phyloP scores from a whole-genome alignment of 2,113 vertebrate species.

The Agapornis roseicollis region DNA sequence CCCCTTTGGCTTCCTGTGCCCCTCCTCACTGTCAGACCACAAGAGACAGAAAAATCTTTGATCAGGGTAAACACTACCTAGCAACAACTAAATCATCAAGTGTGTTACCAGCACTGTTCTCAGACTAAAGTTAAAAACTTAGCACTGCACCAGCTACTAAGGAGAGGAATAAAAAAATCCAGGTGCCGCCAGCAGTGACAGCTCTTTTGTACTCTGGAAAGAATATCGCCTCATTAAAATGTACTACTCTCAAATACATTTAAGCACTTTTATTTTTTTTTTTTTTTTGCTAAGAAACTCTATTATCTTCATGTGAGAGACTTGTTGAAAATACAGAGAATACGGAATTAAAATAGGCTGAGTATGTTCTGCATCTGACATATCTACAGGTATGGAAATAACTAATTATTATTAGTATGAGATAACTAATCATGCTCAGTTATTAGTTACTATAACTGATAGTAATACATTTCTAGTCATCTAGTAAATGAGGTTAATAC shows the following conservation, averaged over 20 bases:
- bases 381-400: not conserved
- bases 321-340: not conserved
- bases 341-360: not conserved
- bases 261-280: not conserved
- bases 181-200: not conserved
- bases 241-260: not conserved
- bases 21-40: not conserved
- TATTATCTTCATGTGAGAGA: not conserved
- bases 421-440: not conserved
- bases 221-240: not conserved
- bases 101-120: not conserved
- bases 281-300: not conserved
- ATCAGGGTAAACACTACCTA: not conserved
- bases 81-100: not conserved
- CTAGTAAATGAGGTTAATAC: not conserved
- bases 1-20: not conserved
- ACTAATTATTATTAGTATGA: conserved; percentile 3
- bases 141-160: not conserved
- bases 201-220: not conserved
- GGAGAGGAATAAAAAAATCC: not conserved
- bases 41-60: not conserved
- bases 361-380: not conserved
- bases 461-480: not conserved
- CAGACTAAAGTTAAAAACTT: not conserved
- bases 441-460: too few species aligned